Evolutionary conservation across 2,113 vertebrate species (phyloP), one percentile per base, ranked within the genome.

Genomic region (rabbit (Oryctolagus cuniculus)): DNA sequence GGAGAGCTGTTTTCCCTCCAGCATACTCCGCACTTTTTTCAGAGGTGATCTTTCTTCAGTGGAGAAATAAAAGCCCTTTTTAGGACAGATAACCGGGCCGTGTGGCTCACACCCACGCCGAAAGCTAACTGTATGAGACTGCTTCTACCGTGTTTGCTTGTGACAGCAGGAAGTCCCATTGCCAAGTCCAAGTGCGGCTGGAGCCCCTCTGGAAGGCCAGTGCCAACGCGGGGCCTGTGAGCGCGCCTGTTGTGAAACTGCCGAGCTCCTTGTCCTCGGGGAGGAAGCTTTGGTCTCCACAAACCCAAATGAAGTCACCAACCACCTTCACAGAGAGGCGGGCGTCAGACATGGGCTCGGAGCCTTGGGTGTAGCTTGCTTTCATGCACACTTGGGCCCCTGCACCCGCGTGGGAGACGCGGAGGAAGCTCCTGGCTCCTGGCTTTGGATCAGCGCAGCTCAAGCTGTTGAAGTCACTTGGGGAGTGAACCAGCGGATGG

Each of bases 11-110:
- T 27, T 90, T 87, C 36, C 81, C 91, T 89, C 88, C 91, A 49
- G 4, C 85, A 72, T 36, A 85, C 77, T 38, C 63, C 38, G 73
- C 31, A 22, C 81, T 92, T 83, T 70, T 70, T 83, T 61, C 64
- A 87, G 53, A 80, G 49, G 80, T 34, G n/a, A 22, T 81, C 58
- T 80, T 90, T 84, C 93, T 95, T 79, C 74, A 29, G 61, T 73
- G 81, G 72, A 78, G 86, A 90, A 95, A 90, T 86, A 61, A 94
- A 90, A 95, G 67, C 69, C 93, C 93, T 73, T 88, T 95, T 96
- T 44, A 87, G 82, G 92, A 89, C 89, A 88, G 94, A 93, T 96
- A 94, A 70, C 63, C 64, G 49, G 82, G 78, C 88, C n/a, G 2
- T 36, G 74, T 49, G 69, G 91, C 93, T 89, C 86, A 81, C 34